Percentiles rank a stretch among this genome's conserved stretches.
Conservation (phyloP, 2,888 invertebrate species). For the Tenthredo notha region DNA sequence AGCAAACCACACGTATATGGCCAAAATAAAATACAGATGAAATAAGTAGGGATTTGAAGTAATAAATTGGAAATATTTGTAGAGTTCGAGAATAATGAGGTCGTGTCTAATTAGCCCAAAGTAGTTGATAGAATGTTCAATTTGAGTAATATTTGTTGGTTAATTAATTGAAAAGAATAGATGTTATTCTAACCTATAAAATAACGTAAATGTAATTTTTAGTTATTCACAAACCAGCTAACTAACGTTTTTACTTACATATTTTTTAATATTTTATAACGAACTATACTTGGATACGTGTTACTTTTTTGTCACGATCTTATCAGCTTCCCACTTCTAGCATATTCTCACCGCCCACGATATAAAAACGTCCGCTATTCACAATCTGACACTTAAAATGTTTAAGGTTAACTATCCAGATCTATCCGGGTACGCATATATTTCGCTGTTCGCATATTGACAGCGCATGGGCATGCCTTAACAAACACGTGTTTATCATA, state of each 20-base stretch:
- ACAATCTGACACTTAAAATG: conserved; percentile 33
- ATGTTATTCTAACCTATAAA: conserved; percentile 44
- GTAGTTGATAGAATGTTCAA: not conserved
- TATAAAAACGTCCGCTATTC: not conserved
- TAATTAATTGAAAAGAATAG: not conserved
- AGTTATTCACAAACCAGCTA: not conserved
- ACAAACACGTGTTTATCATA: conserved; percentile 16
- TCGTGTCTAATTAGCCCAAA: not conserved
- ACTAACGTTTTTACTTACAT: conserved; percentile 16
- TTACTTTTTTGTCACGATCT: conserved; percentile 27
- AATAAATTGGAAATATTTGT: not conserved
- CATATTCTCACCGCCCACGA: conserved; percentile 46
- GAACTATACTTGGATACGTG: conserved; percentile 14
- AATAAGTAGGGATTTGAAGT: not conserved
- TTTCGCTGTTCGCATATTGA: not conserved
- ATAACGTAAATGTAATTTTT: not conserved
- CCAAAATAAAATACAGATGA: not conserved
- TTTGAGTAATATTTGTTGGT: not conserved
- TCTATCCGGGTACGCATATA: not conserved
- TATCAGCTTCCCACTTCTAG: conserved; percentile 45
- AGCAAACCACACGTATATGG: not conserved
- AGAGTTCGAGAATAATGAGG: not conserved
- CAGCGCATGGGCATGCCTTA: conserved; percentile 15
- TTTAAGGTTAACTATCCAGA: conserved; percentile 27
- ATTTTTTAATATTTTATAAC: conserved; percentile 1